Evolutionary conservation across 2,888 invertebrate genomes (phyloP).

Genomic region (Spialia ferax): DNA sequence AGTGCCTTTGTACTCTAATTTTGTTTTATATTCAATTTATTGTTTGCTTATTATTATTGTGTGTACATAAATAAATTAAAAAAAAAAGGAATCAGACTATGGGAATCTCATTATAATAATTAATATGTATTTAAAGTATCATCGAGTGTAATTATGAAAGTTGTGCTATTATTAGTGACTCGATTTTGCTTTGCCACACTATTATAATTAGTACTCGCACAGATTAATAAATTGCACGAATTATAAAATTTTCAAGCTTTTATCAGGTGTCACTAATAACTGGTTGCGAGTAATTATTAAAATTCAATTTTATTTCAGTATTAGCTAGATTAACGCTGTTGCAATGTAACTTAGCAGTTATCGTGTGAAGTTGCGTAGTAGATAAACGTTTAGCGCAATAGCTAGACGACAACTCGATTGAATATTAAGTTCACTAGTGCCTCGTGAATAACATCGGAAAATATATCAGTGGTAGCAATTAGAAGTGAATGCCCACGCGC

Average conservation of each 20-base stretch:
- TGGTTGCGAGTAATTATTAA: slow-evolving; percentile 23
- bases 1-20: too few species aligned
- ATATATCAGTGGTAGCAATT: slow-evolving; percentile 26
- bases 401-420: slow-evolving; percentile 16
- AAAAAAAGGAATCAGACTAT: too few species aligned
- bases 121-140: not conserved
- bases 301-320: slow-evolving; percentile 28
- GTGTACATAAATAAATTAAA: too few species aligned
- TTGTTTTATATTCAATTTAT: too few species aligned
- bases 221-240: slow-evolving; percentile 6
- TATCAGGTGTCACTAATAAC: slow-evolving; percentile 34
- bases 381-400: slow-evolving; percentile 26
- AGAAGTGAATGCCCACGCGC: slow-evolving; percentile 23
- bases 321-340: slow-evolving; percentile 27
- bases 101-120: too few species aligned
- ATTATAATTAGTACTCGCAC: not conserved
- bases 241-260: slow-evolving; percentile 22
- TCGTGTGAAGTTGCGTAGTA: slow-evolving; percentile 36
- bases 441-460: slow-evolving; percentile 32
- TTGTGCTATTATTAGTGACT: not conserved
- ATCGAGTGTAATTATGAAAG: not conserved
- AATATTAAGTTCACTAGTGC: slow-evolving; percentile 31
- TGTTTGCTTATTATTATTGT: too few species aligned
- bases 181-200: not conserved
- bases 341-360: slow-evolving; percentile 28